A percentile compares a stretch with the other conserved stretches of the same genome.
Conservation (phyloP, 2,888 invertebrate species). For the Epistrophe eligans region DNA sequence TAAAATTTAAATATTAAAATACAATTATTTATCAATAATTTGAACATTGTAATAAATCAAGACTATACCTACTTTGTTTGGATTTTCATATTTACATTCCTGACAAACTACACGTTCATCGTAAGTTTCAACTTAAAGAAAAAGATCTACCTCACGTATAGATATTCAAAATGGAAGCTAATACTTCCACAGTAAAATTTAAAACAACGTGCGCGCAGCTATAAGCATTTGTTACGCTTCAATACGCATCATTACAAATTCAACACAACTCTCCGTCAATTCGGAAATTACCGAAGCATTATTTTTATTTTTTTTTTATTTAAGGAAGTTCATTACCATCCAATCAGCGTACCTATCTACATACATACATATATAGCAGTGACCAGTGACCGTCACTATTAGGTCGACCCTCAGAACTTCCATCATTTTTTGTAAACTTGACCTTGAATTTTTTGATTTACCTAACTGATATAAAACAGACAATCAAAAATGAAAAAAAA, state of each 20-base stretch:
- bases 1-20: neutral
- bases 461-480: conserved; percentile 7
- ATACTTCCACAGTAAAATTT: neutral
- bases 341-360: conserved; percentile 7
- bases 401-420: conserved; percentile 55
- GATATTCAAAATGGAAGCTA: conserved; percentile 27
- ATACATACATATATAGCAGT: neutral
- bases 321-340: conserved; percentile 60
- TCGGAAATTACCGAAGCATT: conserved; percentile 34
- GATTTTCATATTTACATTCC: neutral
- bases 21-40: neutral
- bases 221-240: conserved; percentile 42
- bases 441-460: conserved; percentile 36
- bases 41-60: conserved; percentile 1
- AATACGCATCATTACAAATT: conserved; percentile 44
- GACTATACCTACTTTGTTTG: neutral
- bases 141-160: conserved; percentile 45
- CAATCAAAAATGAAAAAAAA: neutral
- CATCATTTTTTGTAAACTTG: conserved; percentile 42
- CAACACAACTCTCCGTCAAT: conserved; percentile 23
- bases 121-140: neutral
- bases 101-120: conserved; percentile 21
- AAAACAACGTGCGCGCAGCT: conserved; percentile 41
- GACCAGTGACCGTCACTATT: conserved; percentile 45
- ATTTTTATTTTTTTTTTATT: conserved; percentile 8